These are phyloP conservation scores for Antechinus flavipes DNA, from an alignment of 2,113 vertebrate genomes.

Conservation along the genomic window DNA sequence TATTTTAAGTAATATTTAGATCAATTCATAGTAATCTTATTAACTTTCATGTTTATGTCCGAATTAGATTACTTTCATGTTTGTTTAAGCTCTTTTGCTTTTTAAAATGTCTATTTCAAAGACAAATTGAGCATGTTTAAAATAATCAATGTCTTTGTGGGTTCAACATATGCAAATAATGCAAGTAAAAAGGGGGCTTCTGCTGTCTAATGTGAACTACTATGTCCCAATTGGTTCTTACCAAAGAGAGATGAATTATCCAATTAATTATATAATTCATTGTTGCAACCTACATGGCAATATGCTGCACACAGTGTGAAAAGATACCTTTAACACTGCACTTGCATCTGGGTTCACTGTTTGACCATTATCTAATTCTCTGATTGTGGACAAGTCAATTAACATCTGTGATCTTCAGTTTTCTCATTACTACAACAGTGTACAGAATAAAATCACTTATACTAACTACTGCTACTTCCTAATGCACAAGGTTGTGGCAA, in stretches of 20 bases:
- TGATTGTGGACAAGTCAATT: not conserved
- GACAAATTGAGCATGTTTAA: slow-evolving; percentile 89
- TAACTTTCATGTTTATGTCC: slow-evolving; percentile 91
- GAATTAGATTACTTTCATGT: slow-evolving; percentile 95
- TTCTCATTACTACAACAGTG: not conserved
- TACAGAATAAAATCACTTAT: not conserved
- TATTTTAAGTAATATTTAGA: slow-evolving; percentile 95
- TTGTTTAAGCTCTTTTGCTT: slow-evolving; percentile 92
- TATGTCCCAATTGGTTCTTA: slow-evolving; percentile 23
- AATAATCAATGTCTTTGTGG: slow-evolving; percentile 86
- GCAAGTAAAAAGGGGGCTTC: slow-evolving; percentile 67
- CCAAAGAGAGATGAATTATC: slow-evolving; percentile 51
- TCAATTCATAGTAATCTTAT: slow-evolving; percentile 96
- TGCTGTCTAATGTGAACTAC: slow-evolving; percentile 58
- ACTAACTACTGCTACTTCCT: not conserved
- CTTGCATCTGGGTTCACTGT: slow-evolving; percentile 27
- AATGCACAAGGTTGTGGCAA: not conserved
- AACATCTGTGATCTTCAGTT: not conserved
- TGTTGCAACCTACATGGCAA: slow-evolving; percentile 47
- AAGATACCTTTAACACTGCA: slow-evolving; percentile 29
- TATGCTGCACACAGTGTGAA: slow-evolving; percentile 34
- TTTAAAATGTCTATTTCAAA: slow-evolving; percentile 90
- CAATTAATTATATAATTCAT: slow-evolving; percentile 59
- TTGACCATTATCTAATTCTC: not conserved
- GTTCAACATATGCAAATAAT: slow-evolving; percentile 82